Conservation (phyloP, 2,888 invertebrate genomes). For the Philaethria dido region DNA sequence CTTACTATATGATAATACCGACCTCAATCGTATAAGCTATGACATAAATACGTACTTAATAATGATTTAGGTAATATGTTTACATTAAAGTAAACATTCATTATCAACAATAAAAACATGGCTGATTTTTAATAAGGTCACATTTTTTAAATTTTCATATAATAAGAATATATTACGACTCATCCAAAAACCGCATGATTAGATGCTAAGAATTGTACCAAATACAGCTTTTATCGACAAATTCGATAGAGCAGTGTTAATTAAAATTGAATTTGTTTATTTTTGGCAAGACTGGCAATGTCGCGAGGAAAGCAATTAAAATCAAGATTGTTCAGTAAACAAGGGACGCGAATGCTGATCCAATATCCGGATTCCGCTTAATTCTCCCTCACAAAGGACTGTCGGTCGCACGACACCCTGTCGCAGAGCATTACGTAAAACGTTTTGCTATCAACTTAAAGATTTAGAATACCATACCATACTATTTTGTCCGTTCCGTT, state of each 20-base stretch:
- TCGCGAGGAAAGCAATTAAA: constrained; percentile 69
- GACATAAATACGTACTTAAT: constrained; percentile 35
- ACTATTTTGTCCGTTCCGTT: background rate
- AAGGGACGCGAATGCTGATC: constrained; percentile 66
- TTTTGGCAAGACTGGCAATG: constrained; percentile 21
- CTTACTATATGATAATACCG: constrained; percentile 44
- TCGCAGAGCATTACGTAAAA: constrained; percentile 55
- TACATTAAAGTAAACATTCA: constrained; percentile 11
- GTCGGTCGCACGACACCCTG: constrained; percentile 66
- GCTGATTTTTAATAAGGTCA: background rate
- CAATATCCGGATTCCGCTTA: constrained; percentile 68
- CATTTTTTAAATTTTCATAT: background rate
- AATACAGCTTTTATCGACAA: background rate
- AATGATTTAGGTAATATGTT: constrained; percentile 16
- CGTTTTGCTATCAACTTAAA: constrained; percentile 3
- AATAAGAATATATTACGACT: background rate
- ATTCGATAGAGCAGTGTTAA: background rate
- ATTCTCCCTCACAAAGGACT: constrained; percentile 72
- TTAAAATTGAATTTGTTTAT: constrained; percentile 19
- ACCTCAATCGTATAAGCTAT: constrained; percentile 42
- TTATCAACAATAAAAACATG: constrained; percentile 2
- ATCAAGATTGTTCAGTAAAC: constrained; percentile 71
- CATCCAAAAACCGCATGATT: background rate
- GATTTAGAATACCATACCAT: background rate
- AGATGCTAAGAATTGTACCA: background rate